These are phyloP conservation scores for Cydia fagiglandana DNA, from an alignment of 1,140 invertebrate species.

Conservation along the genomic window DNA sequence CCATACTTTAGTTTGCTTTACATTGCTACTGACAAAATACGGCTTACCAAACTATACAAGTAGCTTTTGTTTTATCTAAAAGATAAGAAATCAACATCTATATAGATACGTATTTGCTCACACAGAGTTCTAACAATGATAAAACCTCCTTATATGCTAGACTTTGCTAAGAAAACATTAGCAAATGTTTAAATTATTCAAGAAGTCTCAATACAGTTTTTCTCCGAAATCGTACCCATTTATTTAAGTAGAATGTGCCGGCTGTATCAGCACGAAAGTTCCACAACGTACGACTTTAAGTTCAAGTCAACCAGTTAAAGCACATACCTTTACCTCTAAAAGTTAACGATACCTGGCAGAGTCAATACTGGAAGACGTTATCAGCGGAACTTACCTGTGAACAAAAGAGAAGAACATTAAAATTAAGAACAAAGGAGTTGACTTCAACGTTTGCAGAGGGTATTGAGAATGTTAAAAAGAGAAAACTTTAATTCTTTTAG, in stretches of 20 bases:
- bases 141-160: neutral
- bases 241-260: neutral
- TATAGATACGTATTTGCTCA: neutral
- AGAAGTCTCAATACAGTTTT: neutral
- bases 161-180: neutral
- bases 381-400: conserved; percentile 12
- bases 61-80: neutral
- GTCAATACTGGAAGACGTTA: conserved; percentile 1
- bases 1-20: too few relatives aligned
- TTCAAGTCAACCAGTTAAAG: conserved; percentile 8
- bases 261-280: neutral
- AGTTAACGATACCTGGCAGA: conserved; percentile 14
- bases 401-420: conserved; percentile 27
- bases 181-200: neutral
- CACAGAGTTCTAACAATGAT: neutral
- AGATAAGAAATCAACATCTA: neutral
- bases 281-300: neutral
- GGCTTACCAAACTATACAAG: neutral
- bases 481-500: neutral
- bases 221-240: neutral
- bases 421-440: neutral
- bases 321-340: neutral
- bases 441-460: neutral
- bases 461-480: neutral
- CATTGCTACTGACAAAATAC: too few relatives aligned